phyloP scores from a whole-genome alignment of 2,888 invertebrate genomes.

The Sialis fuliginosa region DNA sequence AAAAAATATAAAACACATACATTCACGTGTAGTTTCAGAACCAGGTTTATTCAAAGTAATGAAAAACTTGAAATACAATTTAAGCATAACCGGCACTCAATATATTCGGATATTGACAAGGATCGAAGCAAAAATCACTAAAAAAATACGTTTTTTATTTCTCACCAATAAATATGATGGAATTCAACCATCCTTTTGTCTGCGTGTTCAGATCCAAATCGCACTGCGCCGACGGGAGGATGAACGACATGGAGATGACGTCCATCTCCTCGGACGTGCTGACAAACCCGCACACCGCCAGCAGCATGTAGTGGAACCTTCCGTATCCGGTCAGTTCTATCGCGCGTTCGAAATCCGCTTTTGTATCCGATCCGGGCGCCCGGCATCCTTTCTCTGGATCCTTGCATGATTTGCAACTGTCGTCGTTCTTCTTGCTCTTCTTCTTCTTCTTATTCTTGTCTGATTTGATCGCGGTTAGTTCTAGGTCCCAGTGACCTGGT shows the following conservation, averaged over 20 bases:
- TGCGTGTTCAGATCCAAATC: slow-evolving; percentile 73
- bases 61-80: too few relatives aligned
- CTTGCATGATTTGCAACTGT: slow-evolving; percentile 17
- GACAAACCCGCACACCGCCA: slow-evolving; percentile 85
- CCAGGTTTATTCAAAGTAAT: too few relatives aligned
- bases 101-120: too few relatives aligned
- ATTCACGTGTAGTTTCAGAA: too few relatives aligned
- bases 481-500: slow-evolving; percentile 4
- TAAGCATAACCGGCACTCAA: too few relatives aligned
- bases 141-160: background rate
- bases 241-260: slow-evolving; percentile 89
- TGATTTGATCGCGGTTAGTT: slow-evolving; percentile 1
- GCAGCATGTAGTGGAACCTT: slow-evolving; percentile 74
- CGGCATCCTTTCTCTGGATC: slow-evolving; percentile 45
- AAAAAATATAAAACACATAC: too few relatives aligned
- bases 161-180: slow-evolving; percentile 39
- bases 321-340: slow-evolving; percentile 74
- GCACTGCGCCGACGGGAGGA: slow-evolving; percentile 83
- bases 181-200: slow-evolving; percentile 62
- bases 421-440: too few relatives aligned
- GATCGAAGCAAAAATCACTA: too few relatives aligned
- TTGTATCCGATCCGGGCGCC: slow-evolving; percentile 17
- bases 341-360: slow-evolving; percentile 75
- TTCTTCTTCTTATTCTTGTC: slow-evolving; percentile 28
- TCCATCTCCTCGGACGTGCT: slow-evolving; percentile 93